Evolutionary conservation across 2,797 vertebrate species (phyloP), one percentile per base, ranked within the genome.

Genomic region (Clangula hyemalis): DNA sequence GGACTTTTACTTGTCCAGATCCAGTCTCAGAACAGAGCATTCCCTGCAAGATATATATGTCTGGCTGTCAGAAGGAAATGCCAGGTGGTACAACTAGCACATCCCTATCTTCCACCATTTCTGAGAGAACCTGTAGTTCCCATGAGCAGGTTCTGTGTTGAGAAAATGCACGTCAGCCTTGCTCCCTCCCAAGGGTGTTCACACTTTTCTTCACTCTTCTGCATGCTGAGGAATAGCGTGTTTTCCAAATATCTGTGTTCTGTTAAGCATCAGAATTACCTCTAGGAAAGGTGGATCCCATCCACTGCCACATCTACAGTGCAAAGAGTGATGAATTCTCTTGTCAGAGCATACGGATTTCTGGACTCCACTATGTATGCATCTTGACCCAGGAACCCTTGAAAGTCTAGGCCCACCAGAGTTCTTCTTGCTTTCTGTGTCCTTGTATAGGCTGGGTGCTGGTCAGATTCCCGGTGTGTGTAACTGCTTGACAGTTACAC

Each of bases 41-140:
- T 21, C 18, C 69, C 45, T 69, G 22, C 30, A 27, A n/a, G 24
- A n/a, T 28, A 28, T 21, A 39, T 28, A 28, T 17, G 28, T 36
- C 57, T 58, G 57, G 20, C 8, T 58, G n/a, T 60, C 54, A 34
- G 56, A 24, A 39, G 28, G 17, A 58, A 58, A n/a, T 41, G 22
- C 13, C 28, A 60, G 11, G 34, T 32, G 16, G 41, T 25, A 19
- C 22, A 49, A 21, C 13, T n/a, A 47, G 34, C 27, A 34, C 8
- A 60, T 8, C 6, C 8, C 13, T 51, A 22, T 13, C 7, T n/a
- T 49, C 43, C 49, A 1, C 4, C 3, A 2, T 58, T 6, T 11
- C 43, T 47, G 22, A 32, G 21, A 43, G 32, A 41, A 57, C 6
- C 38, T 41, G 36, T 21, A 41, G 36, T 27, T 66, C 39, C n/a